Base-by-base conservation (phyloP, 1,140 invertebrate species). In the Apis laboriosa region DNA sequence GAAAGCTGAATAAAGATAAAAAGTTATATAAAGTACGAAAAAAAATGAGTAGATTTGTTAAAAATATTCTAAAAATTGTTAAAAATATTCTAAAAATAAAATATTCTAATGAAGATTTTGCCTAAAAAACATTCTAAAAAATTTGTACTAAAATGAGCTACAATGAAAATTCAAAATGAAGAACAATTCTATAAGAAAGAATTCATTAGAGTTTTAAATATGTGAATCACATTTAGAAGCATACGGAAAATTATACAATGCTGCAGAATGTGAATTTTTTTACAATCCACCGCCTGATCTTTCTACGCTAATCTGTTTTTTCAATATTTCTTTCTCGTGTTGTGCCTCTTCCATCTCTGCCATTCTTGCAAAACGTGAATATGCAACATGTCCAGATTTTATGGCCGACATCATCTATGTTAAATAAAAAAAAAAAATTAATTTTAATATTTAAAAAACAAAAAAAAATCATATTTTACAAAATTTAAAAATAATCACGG, bases 341-440 rank as follows among this genome's bases (percentile, higher is more conserved):
- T 97, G 95, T 70, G 96, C 96, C 91, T 98, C 97, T 90, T 98
- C 97, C 95, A 98, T 95, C 92, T 99, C 97, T 0, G 98, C 98
- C 96, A 98, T 98, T 87, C 96, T 95, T 1, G 98, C 98, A 91
- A 99, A 98, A 82, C 98, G 95, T 43, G 98, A 99, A 92, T 98
- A 98, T 9, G 97, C 96, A 64, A 99, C 97, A 88, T 97, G 96
- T 43, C 98, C 98, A 13, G 97, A 98, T 92, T 99, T 99, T 84
- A 99, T 97, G n/a, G 98, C 97, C 9, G 97, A 98, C 98, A 99
- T 99, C 97, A 99, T 97, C 98, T 99, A 93, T 73, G 93, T 84
- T 82, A 90, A 83, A 80, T 70, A 34, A 2, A 66, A 2, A 66
- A 13, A n/a, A 56, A 28, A 34, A 55, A 82, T 58, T 13, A 72